These are phyloP conservation scores for Heliconius cydno DNA, from an alignment of 2,888 invertebrate species.

Conservation along the genomic window DNA sequence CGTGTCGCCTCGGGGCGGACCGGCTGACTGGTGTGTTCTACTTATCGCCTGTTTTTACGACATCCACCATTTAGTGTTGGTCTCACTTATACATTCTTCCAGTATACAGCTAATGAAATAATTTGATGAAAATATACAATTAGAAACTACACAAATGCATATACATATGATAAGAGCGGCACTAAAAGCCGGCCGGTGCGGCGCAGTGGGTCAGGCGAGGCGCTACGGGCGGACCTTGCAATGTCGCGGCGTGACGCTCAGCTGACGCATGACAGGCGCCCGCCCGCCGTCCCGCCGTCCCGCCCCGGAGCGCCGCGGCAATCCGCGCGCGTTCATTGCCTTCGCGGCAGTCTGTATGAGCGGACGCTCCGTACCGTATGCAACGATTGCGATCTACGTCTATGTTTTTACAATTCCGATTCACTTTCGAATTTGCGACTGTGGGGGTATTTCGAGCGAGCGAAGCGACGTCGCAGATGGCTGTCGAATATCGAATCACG, in stretches of 20 bases:
- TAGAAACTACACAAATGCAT: constrained; percentile 8
- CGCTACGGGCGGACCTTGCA: constrained; percentile 83
- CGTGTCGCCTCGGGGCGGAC: constrained; percentile 53
- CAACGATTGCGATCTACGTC: constrained; percentile 46
- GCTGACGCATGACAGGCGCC: constrained; percentile 77
- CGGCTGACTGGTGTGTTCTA: constrained; percentile 49
- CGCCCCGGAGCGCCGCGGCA: constrained; percentile 70
- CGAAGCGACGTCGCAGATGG: constrained; percentile 20
- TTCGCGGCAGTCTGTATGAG: constrained; percentile 84
- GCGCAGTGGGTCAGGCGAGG: constrained; percentile 77
- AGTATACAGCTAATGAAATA: not conserved
- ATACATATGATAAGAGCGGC: constrained; percentile 40
- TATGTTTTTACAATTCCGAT: constrained; percentile 38
- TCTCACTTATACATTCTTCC: not conserved
- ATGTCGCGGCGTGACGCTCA: constrained; percentile 85
- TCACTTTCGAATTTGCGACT: constrained; percentile 44
- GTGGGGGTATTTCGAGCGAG: constrained; percentile 26
- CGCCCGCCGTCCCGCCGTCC: constrained; percentile 64
- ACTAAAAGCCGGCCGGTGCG: constrained; percentile 47
- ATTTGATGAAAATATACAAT: not conserved
- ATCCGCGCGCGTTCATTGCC: constrained; percentile 87
- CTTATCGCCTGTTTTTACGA: constrained; percentile 42
- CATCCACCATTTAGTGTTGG: not conserved
- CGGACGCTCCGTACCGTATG: constrained; percentile 65
- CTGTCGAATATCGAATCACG: constrained; percentile 38